Base-by-base conservation (phyloP, 2,113 vertebrate species). In the Scopus umbretta region DNA sequence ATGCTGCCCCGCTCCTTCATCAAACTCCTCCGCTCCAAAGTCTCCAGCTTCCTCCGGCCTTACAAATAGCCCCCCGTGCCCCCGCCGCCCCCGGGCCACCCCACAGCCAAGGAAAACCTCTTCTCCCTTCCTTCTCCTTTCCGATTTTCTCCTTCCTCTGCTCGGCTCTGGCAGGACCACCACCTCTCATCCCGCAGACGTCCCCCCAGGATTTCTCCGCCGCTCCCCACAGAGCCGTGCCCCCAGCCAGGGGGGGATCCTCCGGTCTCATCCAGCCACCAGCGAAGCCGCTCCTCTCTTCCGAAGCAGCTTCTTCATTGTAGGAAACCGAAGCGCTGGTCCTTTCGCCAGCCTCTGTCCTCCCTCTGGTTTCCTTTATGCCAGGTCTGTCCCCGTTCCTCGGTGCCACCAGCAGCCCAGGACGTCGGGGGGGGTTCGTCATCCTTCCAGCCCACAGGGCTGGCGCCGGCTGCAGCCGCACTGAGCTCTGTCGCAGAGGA, bases 1-100 rank as follows among this genome's bases (percentile, higher is more conserved):
- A 99, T 99, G 99, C 98, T 99, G 80, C 99, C 99, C 7, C 99
- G 99, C 66, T 99, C 99, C 81, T 99, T 99, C 98, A 99, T 99
- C 84, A 99, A 99, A 80, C 98, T 99, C 94, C 99, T 99, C 78
- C 99, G 99, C 96, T 99, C 99, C 98, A 99, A 99, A 99, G 99
- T 99, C 56, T 99, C 99, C 34, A 99, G 99, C 96, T 99, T 99
- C 96, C 98, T 99, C 94, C 98, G 99, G 95, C 99, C 99, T 92
- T 99, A 99, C 98, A 99, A 99, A 98, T 99, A 99, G 97, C 98
- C 82, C 63, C 68, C 52, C 19, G 66, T 43, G 29, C 20, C 55
- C 80, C 79, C 25, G 17, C 95, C 21, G 27, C 62, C 82, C 88
- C 93, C 4, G 6, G 86, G 94, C 90, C 29, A 0, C 79, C 87